phyloP scores from a whole-genome alignment of 2,888 invertebrate species.

The Drosophila conformis region DNA sequence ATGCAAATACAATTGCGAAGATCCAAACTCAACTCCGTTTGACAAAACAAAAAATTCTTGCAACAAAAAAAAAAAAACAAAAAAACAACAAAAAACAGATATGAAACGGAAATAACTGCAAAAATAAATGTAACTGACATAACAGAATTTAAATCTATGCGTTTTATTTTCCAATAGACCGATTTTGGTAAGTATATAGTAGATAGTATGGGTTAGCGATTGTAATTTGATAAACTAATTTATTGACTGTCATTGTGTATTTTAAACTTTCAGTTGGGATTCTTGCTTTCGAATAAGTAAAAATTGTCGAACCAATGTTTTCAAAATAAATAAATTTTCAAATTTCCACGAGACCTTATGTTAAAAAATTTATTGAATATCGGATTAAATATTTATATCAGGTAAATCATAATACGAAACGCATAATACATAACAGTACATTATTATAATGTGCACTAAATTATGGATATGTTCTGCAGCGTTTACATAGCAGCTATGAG shows the following conservation, averaged over 20 bases:
- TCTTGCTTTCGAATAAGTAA: too few species aligned
- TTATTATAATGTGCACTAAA: slow-evolving; percentile 27
- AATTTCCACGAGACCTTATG: neutral
- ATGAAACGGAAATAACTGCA: slow-evolving; percentile 75
- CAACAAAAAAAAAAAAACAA: slow-evolving; percentile 49
- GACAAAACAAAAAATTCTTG: slow-evolving; percentile 65
- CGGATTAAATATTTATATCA: slow-evolving; percentile 57
- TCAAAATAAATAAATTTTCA: neutral
- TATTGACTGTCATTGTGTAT: neutral
- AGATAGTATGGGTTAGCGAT: neutral
- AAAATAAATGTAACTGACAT: slow-evolving; percentile 80
- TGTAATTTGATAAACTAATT: neutral
- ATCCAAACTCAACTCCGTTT: slow-evolving; percentile 68
- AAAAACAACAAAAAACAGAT: slow-evolving; percentile 57
- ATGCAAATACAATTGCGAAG: slow-evolving; percentile 56
- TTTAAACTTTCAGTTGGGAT: neutral
- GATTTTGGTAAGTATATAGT: slow-evolving; percentile 22
- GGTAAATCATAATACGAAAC: slow-evolving; percentile 49
- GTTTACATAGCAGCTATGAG: slow-evolving; percentile 54
- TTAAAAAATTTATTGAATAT: slow-evolving; percentile 26
- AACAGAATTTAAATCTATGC: slow-evolving; percentile 51
- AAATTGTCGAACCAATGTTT: too few species aligned
- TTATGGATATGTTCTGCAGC: slow-evolving; percentile 33
- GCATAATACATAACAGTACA: slow-evolving; percentile 22
- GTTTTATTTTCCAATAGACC: neutral